phyloP scores from a whole-genome alignment of 1,140 invertebrate genomes.

The Leptoteleia sp. region DNA sequence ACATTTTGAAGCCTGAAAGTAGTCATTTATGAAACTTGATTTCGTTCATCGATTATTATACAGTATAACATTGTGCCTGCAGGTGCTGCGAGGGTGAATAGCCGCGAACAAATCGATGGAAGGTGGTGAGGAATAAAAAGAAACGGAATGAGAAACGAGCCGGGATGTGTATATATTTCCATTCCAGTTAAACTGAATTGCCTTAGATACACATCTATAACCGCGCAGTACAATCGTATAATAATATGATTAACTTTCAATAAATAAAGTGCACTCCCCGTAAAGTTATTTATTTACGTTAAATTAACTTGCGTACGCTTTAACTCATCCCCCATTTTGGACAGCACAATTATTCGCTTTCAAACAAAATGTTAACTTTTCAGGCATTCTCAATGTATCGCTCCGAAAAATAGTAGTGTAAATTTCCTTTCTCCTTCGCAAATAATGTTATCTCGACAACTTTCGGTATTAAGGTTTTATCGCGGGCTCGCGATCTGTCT shows the following conservation, averaged over 20 bases:
- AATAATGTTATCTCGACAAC: too few relatives aligned
- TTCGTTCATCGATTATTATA: slow-evolving; percentile 55
- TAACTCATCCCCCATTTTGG: too few relatives aligned
- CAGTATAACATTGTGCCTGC: slow-evolving; percentile 45
- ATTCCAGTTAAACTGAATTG: slow-evolving; percentile 16
- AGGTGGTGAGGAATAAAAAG: slow-evolving; percentile 56
- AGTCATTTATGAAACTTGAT: slow-evolving; percentile 46
- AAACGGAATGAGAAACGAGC: slow-evolving; percentile 44
- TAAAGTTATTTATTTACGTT: background rate
- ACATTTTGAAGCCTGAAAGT: slow-evolving; percentile 31
- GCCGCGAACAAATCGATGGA: slow-evolving; percentile 58
- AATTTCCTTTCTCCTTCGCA: too few relatives aligned
- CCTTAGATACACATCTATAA: slow-evolving; percentile 5
- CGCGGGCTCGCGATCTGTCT: too few relatives aligned
- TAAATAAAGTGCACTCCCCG: background rate
- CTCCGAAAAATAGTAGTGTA: too few relatives aligned
- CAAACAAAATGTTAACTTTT: too few relatives aligned
- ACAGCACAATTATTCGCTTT: too few relatives aligned
- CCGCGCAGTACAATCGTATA: too few relatives aligned
- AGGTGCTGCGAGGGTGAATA: slow-evolving; percentile 59
- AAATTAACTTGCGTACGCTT: too few relatives aligned
- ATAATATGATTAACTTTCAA: background rate
- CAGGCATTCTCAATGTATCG: too few relatives aligned
- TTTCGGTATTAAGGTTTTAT: too few relatives aligned
- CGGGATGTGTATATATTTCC: slow-evolving; percentile 17